Evolutionary conservation across 2,113 vertebrate species (phyloP).

Genomic region (Serilophus lunatus): DNA sequence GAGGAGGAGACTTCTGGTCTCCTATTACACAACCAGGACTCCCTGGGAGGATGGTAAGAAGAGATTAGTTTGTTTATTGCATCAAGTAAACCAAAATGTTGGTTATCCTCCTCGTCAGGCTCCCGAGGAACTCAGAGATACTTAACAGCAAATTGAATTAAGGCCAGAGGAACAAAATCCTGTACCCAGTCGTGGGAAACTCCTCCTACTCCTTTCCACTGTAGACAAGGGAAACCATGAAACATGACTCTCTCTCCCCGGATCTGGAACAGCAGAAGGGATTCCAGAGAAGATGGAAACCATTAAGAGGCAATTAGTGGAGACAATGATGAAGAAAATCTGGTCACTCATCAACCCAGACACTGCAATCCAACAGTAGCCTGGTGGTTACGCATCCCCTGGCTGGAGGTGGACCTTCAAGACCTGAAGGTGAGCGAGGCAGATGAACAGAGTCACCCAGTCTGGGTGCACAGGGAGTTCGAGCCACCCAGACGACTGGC

Average conservation of each 20-base stretch:
- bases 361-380: neutral
- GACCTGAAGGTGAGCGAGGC: neutral
- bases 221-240: conserved; percentile 40
- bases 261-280: neutral
- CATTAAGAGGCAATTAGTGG: conserved; percentile 37
- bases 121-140: conserved; percentile 15
- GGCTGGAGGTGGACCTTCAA: neutral
- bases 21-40: neutral
- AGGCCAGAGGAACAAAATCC: conserved; percentile 30
- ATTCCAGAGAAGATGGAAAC: neutral
- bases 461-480: neutral
- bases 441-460: neutral
- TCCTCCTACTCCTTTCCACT: conserved; percentile 38
- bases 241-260: neutral
- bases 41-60: neutral
- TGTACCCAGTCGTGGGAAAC: conserved; percentile 13
- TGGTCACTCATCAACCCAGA: neutral
- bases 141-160: conserved; percentile 40
- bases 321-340: conserved; percentile 12
- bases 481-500: conserved; percentile 29
- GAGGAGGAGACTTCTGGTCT: neutral
- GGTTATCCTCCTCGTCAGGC: neutral
- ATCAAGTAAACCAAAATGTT: neutral
- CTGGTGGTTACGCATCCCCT: neutral
- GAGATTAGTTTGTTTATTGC: conserved; percentile 16